A percentile compares a stretch with the other conserved stretches of the same genome.
Evolutionary conservation across 1,140 invertebrate species (phyloP).

Genomic region (Sinella curviseta): DNA sequence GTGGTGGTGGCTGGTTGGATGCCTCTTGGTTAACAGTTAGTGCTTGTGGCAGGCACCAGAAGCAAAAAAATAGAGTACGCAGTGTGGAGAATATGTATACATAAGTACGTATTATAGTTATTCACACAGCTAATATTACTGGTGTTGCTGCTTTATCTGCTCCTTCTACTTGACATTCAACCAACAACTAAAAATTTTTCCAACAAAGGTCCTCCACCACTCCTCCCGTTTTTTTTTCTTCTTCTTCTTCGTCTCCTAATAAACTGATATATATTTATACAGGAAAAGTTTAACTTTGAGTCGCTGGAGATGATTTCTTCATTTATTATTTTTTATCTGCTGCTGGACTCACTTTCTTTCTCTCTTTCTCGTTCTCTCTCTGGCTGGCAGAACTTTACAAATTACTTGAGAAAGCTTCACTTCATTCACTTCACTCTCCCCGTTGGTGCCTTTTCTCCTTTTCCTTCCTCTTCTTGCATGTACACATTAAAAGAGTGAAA

Average conservation of each 20-base stretch:
- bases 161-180: too few relatives aligned
- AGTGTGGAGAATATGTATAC: not conserved
- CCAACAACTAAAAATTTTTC: too few relatives aligned
- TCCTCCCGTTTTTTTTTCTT: not conserved
- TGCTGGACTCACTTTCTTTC: not conserved
- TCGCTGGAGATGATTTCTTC: conserved; percentile 11
- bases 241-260: not conserved
- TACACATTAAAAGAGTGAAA: not conserved
- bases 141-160: too few relatives aligned
- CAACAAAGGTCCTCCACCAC: too few relatives aligned
- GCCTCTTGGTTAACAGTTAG: not conserved
- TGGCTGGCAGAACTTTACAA: conserved; percentile 9
- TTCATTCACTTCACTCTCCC: not conserved
- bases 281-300: not conserved
- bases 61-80: not conserved
- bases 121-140: too few relatives aligned
- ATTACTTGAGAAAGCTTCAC: conserved; percentile 18
- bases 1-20: not conserved
- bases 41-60: not conserved
- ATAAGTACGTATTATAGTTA: too few relatives aligned
- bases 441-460: not conserved
- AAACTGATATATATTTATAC: not conserved
- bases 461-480: not conserved
- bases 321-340: not conserved
- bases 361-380: not conserved